These are phyloP conservation scores for Hesperophylax magnus DNA, from an alignment of 1,140 invertebrate genomes.

Conservation along the genomic window DNA sequence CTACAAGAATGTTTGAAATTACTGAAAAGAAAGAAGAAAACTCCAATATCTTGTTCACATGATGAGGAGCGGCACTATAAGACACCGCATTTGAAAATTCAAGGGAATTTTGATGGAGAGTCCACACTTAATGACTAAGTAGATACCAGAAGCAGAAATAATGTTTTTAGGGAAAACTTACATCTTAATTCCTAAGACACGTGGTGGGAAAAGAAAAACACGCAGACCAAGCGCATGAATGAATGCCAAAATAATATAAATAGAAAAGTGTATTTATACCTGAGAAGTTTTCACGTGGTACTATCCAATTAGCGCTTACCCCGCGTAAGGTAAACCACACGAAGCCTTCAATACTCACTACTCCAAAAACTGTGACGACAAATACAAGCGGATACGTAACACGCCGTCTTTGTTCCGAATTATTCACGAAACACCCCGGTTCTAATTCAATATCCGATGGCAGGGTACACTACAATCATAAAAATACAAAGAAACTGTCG, in stretches of 20 bases:
- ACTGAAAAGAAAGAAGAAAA: no score
- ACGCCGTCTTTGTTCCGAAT: conserved; percentile 1
- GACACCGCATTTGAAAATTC: no score
- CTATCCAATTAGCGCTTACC: conserved; percentile 19
- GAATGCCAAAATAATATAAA: neutral
- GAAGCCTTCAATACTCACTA: neutral
- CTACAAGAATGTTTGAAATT: no score
- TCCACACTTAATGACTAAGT: no score
- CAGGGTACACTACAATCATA: neutral
- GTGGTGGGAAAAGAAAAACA: neutral
- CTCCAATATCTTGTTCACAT: no score
- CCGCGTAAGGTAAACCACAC: neutral
- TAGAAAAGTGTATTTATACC: conserved; percentile 28
- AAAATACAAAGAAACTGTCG: neutral
- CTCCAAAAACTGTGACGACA: neutral
- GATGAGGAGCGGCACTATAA: no score
- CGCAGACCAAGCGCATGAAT: neutral
- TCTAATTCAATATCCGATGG: neutral
- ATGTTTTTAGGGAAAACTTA: no score
- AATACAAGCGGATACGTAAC: neutral
- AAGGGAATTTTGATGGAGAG: no score
- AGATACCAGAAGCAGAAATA: no score
- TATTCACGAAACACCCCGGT: neutral
- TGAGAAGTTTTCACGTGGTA: conserved; percentile 17
- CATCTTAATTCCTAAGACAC: neutral